Evolutionary conservation across 2,113 vertebrate species (phyloP), one percentile per base, ranked within the genome.

Genomic region (Cromileptes altivelis): DNA sequence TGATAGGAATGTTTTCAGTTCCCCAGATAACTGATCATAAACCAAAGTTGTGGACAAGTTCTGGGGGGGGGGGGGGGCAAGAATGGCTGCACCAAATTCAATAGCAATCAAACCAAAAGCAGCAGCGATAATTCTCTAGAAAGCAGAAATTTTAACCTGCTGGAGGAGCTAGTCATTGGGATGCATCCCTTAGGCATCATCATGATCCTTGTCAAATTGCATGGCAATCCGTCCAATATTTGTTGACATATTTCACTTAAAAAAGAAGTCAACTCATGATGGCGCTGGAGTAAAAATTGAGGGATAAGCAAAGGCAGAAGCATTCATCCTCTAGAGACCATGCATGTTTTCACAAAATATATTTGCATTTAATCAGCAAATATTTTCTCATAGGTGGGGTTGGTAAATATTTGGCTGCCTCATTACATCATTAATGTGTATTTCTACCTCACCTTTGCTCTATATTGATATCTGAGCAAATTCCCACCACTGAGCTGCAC

Each of bases 321-420:
- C 13, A 45, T 15, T 25, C n/a, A 65, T 47, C 21, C 52, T 58
- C 25, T n/a, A 8, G 9, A 21, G 52, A 9, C 19, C 17, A 52
- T 53, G 18, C 7, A 21, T 53, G n/a, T 4, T 65, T 17, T 60
- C 30, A 9, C 7, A 37, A 62, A 62, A 37, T 12, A 3, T 45
- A 64, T 45, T 45, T 64, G 37, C n/a, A 42, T 23, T 64, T 64
- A 45, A 42, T 27, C 64, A 68, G 23, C 47, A 30, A 68, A 68
- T 2, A 68, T 50, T 30, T 68, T 68, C 4, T 17, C 33, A 10
- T 15, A 1, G 27, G 25, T 37, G 23, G 55, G 5, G 10, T 47
- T 58, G 37, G 30, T 45, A 71, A 45, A 61, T 33, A 52, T 42
- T 42, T 21, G 3, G 15, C 1, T 27, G 10, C n/a, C 30, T 64